Base-by-base conservation (phyloP, 2,888 invertebrate genomes). In the Eurytoma adleriae region DNA sequence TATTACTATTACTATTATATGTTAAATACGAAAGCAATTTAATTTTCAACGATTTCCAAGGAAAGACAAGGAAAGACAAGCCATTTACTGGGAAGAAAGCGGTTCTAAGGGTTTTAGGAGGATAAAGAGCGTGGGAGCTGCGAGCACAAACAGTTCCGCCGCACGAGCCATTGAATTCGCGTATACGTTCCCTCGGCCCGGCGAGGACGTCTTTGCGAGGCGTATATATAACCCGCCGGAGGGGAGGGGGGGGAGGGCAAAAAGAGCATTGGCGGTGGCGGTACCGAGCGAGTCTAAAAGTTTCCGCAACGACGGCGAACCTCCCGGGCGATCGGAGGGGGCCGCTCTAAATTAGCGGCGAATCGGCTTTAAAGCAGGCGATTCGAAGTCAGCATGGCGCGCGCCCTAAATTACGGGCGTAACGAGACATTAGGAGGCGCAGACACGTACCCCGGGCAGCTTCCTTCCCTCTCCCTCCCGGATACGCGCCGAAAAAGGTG, bases 401-500 rank as follows among this genome's bases (percentile, higher is more conserved):
- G 30, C 82, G 80, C 83, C 78, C 83, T 85, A 84, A 85, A 86
- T 86, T 86, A 84, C 84, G 68, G 74, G 84, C 83, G 84, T 85
- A 86, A 86, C 83, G 85, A 86, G 85, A 84, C 85, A 85, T 85
- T 86, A 85, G 86, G 83, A 80, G 84, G 83, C 83, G 83, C 85
- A 82, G 84, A 85, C 85, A 85, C 86, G 85, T 84, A 85, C 74
- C 83, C 76, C 73, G 74, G 61, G 16, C 18, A 61, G 62, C 50
- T 54, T 27, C 56, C 70, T 24, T 30, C 57, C 56, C 10, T 64
- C 64, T 64, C 48, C 16, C 48, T 48, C 18, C 75, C 59, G 50
- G 62, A 62, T 69, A 59, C 76, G 59, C 40, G 62, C 48, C 18
- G 14, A 14, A 54, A 56, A 24, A 20, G 16, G 16, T 7, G 18